Conservation (phyloP, 1,140 invertebrate genomes). For the Macrobrachium rosenbergii region DNA sequence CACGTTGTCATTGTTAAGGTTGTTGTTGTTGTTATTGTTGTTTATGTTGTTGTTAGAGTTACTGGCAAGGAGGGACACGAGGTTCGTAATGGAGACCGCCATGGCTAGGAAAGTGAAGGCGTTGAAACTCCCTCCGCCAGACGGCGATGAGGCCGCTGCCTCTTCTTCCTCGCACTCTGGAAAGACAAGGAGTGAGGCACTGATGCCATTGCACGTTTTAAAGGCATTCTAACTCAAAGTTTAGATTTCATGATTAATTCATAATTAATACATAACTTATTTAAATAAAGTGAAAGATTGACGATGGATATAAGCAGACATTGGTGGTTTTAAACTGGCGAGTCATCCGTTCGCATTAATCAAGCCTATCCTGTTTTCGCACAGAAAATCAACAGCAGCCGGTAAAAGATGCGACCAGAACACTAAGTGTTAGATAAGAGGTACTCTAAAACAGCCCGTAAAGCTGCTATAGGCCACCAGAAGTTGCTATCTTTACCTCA, state of each 20-base stretch:
- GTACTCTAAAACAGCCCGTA: no score
- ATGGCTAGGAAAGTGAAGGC: constrained; percentile 59
- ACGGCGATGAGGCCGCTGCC: background rate
- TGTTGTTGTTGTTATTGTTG: constrained; percentile 58
- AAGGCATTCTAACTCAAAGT: background rate
- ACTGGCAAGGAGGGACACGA: constrained; percentile 37
- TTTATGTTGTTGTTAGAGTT: constrained; percentile 55
- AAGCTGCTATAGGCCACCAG: no score
- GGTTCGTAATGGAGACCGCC: constrained; percentile 44
- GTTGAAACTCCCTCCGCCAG: constrained; percentile 35
- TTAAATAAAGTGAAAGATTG: no score
- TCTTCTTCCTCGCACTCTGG: constrained; percentile 36
- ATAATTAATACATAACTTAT: background rate
- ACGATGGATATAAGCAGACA: no score
- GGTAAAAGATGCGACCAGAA: no score
- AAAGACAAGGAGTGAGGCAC: background rate
- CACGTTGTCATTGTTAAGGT: constrained; percentile 56
- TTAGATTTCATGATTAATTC: background rate
- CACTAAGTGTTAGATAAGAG: no score
- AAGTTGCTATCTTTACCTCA: no score
- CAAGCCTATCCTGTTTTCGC: no score
- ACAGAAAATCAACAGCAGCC: no score
- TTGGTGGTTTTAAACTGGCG: no score
- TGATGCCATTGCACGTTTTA: no score
- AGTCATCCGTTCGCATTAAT: no score